These are phyloP conservation scores for Petrocephalus schoutedeni DNA, from an alignment of 2,797 vertebrate species.

Conservation along the genomic window DNA sequence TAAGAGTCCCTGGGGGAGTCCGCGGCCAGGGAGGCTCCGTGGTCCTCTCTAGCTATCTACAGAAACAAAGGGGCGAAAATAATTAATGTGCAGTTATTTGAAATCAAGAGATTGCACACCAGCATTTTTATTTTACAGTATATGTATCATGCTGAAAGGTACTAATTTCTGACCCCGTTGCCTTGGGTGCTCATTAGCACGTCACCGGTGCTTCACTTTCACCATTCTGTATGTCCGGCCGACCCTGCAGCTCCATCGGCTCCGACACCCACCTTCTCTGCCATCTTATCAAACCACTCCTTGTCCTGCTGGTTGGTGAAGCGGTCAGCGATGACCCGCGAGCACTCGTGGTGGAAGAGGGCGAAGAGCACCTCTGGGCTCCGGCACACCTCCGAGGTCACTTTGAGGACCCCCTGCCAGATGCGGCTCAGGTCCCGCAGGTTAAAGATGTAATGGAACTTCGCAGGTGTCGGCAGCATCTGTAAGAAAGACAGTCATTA, in stretches of 20 bases:
- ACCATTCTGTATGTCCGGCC: background rate
- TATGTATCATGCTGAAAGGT: background rate
- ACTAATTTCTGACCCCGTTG: background rate
- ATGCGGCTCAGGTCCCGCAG: conserved; percentile 75
- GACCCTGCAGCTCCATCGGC: too few relatives aligned
- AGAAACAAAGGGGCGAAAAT: background rate
- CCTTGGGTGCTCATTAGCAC: background rate
- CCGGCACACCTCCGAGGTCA: conserved; percentile 65
- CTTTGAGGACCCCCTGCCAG: conserved; percentile 74
- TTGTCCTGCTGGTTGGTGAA: conserved; percentile 66
- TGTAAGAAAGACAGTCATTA: conserved; percentile 35
- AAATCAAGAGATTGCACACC: too few relatives aligned
- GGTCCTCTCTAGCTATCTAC: conserved; percentile 65
- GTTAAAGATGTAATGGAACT: conserved; percentile 82
- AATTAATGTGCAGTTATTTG: background rate
- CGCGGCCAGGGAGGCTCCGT: conserved; percentile 54
- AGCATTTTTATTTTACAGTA: background rate
- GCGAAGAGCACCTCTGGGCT: conserved; percentile 56
- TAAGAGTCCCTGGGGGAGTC: conserved; percentile 52
- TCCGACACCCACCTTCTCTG: conserved; percentile 56
- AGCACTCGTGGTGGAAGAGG: conserved; percentile 73
- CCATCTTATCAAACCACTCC: conserved; percentile 56
- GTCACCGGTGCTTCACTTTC: background rate
- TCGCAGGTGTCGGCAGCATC: conserved; percentile 78
- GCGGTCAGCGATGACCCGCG: conserved; percentile 70